A percentile compares a stretch with the other conserved stretches of the same genome.
These are phyloP conservation scores for Brachionus angularis DNA, from an alignment of 1,140 invertebrate species.

Conservation along the genomic window DNA sequence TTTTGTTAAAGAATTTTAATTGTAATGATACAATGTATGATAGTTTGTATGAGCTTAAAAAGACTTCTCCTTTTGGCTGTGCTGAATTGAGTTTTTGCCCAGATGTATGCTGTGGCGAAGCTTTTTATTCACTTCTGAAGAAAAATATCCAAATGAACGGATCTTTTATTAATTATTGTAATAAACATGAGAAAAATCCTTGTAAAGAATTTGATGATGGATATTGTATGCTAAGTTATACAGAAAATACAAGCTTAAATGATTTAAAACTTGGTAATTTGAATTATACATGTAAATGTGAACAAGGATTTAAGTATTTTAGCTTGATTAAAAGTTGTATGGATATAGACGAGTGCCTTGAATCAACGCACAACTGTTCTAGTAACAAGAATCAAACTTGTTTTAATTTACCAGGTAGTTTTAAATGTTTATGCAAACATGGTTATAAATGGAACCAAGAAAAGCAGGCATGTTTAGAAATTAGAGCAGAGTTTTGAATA, in stretches of 20 bases:
- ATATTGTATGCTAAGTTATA: neutral
- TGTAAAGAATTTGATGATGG: slow-evolving; percentile 1
- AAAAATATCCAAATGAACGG: neutral
- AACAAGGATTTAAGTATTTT: neutral
- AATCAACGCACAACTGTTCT: neutral
- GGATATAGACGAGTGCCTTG: neutral
- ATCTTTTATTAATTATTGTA: neutral
- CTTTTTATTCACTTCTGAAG: neutral
- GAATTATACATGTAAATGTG: neutral
- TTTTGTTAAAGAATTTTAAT: slow-evolving; percentile 11
- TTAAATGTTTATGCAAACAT: neutral
- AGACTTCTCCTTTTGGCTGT: too few species aligned
- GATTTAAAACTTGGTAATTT: neutral
- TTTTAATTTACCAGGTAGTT: slow-evolving; percentile 5
- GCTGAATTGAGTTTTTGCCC: slow-evolving; percentile 11
- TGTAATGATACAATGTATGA: neutral
- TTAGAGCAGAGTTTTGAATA: too few species aligned
- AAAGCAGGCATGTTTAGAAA: too few species aligned
- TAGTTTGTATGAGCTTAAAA: neutral
- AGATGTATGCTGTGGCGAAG: neutral
- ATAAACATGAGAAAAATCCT: neutral
- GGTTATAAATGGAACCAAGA: too few species aligned
- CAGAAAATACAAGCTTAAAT: slow-evolving; percentile 1
- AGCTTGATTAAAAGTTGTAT: neutral
- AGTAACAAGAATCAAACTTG: neutral